Evolutionary conservation across 1,140 invertebrate genomes (phyloP).

Genomic region (Muscidifurax raptorellus): DNA sequence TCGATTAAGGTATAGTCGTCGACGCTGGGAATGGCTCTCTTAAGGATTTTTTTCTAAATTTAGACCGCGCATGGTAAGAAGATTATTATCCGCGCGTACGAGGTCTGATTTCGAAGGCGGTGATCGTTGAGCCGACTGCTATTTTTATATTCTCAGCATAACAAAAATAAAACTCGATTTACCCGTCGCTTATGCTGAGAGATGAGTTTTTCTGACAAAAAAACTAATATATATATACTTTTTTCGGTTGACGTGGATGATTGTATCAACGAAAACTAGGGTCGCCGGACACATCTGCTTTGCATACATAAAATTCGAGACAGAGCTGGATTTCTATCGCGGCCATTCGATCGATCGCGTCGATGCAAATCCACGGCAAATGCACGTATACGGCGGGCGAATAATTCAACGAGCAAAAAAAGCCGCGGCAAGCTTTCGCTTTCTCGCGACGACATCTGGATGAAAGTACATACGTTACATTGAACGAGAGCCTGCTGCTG

Average conservation of each 20-base stretch:
- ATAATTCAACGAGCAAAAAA: not conserved
- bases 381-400: not conserved
- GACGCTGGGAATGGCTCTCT: not conserved
- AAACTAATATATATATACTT: too few relatives aligned
- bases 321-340: not conserved
- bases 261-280: too few relatives aligned
- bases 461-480: not conserved
- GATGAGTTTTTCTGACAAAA: too few relatives aligned
- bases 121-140: too few relatives aligned
- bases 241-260: too few relatives aligned
- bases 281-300: not conserved
- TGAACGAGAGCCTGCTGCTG: not conserved
- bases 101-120: too few relatives aligned
- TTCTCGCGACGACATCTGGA: not conserved
- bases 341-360: not conserved
- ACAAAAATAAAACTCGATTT: too few relatives aligned
- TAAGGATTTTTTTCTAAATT: not conserved
- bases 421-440: not conserved
- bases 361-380: not conserved
- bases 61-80: not conserved
- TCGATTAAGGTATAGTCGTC: not conserved
- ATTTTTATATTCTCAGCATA: too few relatives aligned
- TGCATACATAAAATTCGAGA: conserved; percentile 16
- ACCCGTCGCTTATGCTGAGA: too few relatives aligned
- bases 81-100: not conserved